These are phyloP conservation scores for Rhincodon typus DNA, from an alignment of 2,797 vertebrate species.

Conservation along the genomic window DNA sequence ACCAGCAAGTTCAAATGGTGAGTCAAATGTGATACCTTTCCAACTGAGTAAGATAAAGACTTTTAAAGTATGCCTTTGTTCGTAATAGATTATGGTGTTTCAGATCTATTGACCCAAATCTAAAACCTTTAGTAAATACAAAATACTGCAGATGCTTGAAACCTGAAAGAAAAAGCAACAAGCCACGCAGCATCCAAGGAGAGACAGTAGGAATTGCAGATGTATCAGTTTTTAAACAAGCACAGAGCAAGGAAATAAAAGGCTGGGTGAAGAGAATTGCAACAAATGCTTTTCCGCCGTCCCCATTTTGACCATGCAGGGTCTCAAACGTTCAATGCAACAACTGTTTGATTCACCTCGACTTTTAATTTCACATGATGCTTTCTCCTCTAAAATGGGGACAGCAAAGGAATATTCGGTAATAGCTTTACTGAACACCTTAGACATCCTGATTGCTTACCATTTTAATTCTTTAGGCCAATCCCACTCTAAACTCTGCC, in stretches of 20 bases:
- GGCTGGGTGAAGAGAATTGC: background rate
- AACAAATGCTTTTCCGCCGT: background rate
- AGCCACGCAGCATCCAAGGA: too few species aligned
- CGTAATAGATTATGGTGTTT: background rate
- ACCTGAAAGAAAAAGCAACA: background rate
- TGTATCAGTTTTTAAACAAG: background rate
- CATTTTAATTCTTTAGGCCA: background rate
- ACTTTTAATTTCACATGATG: background rate
- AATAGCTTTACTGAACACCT: background rate
- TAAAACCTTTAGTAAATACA: background rate
- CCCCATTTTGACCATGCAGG: background rate
- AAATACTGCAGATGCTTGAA: background rate
- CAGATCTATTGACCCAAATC: background rate
- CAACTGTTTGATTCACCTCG: too few species aligned
- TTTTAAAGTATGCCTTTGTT: background rate
- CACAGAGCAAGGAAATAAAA: background rate
- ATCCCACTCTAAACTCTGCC: background rate
- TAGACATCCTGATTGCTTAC: background rate
- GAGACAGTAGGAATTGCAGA: background rate
- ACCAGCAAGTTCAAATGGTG: background rate
- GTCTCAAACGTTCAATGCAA: background rate
- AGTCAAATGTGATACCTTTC: background rate
- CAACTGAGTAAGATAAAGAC: background rate
- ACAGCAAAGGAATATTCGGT: background rate
- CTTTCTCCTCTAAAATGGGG: background rate